Percentiles rank a stretch among this genome's conserved stretches.
Conservation (phyloP, 2,797 vertebrate species). For the Amblyopsis hoosieri region DNA sequence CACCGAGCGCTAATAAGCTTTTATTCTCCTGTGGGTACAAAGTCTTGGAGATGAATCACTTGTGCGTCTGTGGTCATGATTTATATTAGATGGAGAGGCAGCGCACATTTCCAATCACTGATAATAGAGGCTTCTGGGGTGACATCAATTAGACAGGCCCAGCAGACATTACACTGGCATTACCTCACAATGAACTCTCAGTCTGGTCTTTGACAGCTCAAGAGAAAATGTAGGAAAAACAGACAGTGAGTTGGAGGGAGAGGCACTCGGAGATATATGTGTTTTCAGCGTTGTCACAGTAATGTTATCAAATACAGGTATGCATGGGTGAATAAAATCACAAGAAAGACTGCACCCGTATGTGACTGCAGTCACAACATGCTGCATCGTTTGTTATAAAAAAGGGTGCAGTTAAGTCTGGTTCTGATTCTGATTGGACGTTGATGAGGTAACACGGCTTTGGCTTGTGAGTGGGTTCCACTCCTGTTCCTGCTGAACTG, state of each 20-base stretch:
- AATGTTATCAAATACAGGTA: constrained; percentile 54
- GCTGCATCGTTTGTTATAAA: constrained; percentile 16
- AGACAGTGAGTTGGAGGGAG: constrained; percentile 15
- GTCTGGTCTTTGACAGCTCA: constrained; percentile 49
- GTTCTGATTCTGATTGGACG: constrained; percentile 18
- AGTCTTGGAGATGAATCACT: constrained; percentile 39
- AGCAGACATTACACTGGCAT: constrained; percentile 59
- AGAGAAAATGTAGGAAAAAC: constrained; percentile 14
- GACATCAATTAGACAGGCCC: constrained; percentile 60
- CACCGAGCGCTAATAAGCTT: constrained; percentile 46
- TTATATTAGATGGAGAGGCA: constrained; percentile 38
- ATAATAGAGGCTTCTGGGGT: constrained; percentile 45
- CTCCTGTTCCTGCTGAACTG: constrained; percentile 99
- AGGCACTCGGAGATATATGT: constrained; percentile 9
- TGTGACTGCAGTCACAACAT: constrained; percentile 43
- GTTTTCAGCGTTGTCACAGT: constrained; percentile 37
- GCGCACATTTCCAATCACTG: constrained; percentile 50
- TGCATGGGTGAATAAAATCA: constrained; percentile 48
- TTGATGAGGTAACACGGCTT: constrained; percentile 15
- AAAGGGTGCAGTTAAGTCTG: constrained; percentile 14
- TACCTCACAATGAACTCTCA: constrained; percentile 57
- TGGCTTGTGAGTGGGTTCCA: constrained; percentile 66
- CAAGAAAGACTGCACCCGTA: constrained; percentile 42
- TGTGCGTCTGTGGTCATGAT: constrained; percentile 36
- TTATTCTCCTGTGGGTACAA: constrained; percentile 37